Conservation (phyloP, 1,140 invertebrate genomes). For the Metaphire vulgaris region DNA sequence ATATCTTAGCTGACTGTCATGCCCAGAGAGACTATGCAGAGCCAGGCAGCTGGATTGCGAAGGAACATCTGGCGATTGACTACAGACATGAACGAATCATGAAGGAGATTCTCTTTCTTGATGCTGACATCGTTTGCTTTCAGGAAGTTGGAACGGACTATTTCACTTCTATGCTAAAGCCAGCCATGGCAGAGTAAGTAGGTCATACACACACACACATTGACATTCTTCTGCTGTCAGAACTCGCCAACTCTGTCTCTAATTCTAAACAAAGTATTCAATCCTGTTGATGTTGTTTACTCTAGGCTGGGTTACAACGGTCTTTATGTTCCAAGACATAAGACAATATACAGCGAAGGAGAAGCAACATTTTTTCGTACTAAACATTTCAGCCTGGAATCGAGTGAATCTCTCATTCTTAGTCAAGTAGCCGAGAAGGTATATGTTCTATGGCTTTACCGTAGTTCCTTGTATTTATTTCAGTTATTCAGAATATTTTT, state of each 20-base stretch:
- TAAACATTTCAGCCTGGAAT: slow-evolving; percentile 37
- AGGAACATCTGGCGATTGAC: slow-evolving; percentile 36
- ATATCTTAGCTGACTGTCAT: slow-evolving; percentile 50
- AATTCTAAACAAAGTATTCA: too few relatives aligned
- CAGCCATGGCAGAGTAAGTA: slow-evolving; percentile 40
- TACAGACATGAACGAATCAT: slow-evolving; percentile 41
- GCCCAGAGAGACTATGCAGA: slow-evolving; percentile 37
- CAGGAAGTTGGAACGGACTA: slow-evolving; percentile 47
- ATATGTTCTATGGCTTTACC: too few relatives aligned
- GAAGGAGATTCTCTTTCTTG: slow-evolving; percentile 42
- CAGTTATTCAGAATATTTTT: too few relatives aligned
- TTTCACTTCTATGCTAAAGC: slow-evolving; percentile 35
- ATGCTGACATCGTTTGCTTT: slow-evolving; percentile 47
- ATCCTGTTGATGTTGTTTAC: too few relatives aligned
- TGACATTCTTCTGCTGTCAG: too few relatives aligned
- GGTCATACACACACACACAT: neutral
- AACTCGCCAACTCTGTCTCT: too few relatives aligned
- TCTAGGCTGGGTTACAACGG: slow-evolving; percentile 48
- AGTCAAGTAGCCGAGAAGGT: slow-evolving; percentile 42
- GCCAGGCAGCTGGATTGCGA: slow-evolving; percentile 35
- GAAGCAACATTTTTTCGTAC: slow-evolving; percentile 49
- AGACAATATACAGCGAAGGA: slow-evolving; percentile 40
- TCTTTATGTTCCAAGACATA: slow-evolving; percentile 37
- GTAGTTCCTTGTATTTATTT: too few relatives aligned
- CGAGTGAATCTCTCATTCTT: slow-evolving; percentile 31